These are phyloP conservation scores for Diaprepes abbreviatus DNA, from an alignment of 2,888 invertebrate species.

Conservation along the genomic window DNA sequence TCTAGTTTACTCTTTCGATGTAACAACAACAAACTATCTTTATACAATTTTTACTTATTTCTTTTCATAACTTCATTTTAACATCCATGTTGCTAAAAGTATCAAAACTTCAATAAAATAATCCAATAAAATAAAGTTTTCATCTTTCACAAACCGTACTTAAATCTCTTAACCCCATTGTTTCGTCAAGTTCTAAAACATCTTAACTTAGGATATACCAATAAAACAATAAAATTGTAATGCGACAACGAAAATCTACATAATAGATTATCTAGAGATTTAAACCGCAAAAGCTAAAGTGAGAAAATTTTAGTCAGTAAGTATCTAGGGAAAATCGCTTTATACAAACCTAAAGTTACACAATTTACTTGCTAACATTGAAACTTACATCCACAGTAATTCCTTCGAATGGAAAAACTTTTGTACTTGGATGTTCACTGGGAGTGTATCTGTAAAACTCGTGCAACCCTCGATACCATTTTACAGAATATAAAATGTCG, in stretches of 20 bases:
- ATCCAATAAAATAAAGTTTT: background rate
- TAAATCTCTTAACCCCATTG: conserved; percentile 5
- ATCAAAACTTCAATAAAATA: no score
- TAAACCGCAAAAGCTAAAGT: conserved; percentile 12
- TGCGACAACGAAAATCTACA: conserved; percentile 2
- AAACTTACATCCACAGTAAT: conserved; percentile 86
- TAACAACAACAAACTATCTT: no score
- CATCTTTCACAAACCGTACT: background rate
- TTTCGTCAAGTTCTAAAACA: background rate
- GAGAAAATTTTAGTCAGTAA: conserved; percentile 17
- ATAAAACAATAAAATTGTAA: conserved; percentile 18
- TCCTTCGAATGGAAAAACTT: conserved; percentile 81
- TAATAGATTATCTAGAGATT: conserved; percentile 1
- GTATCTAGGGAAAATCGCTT: conserved; percentile 18
- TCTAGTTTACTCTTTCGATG: no score
- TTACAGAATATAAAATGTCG: conserved; percentile 83
- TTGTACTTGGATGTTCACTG: conserved; percentile 78
- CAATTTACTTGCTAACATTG: conserved; percentile 15
- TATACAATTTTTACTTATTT: no score
- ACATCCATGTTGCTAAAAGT: no score
- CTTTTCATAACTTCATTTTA: no score
- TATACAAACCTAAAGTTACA: conserved; percentile 19
- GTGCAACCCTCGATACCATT: conserved; percentile 87
- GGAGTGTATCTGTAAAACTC: conserved; percentile 90
- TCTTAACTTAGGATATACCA: conserved; percentile 10